Percentiles rank a stretch among this genome's conserved stretches.
These are phyloP conservation scores for Scelioninae gen. 1 DNA, from an alignment of 2,888 invertebrate genomes.

Conservation along the genomic window DNA sequence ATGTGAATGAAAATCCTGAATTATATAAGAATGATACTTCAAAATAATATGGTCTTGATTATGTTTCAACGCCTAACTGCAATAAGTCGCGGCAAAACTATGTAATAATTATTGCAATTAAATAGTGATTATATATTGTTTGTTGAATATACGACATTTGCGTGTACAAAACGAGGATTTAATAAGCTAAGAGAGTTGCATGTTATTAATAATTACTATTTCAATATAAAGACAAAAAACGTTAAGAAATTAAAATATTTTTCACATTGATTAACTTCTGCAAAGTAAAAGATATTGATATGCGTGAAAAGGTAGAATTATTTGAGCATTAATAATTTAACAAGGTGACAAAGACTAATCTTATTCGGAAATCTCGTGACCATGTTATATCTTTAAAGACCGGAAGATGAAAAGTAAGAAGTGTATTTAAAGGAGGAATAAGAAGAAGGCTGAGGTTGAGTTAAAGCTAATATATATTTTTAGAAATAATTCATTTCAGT, in stretches of 20 bases:
- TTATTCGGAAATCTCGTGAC: conserved; percentile 77
- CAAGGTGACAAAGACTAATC: conserved; percentile 74
- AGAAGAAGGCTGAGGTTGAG: conserved; percentile 59
- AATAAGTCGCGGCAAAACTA: conserved; percentile 39
- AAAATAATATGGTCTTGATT: conserved; percentile 45
- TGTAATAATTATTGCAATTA: conserved; percentile 60
- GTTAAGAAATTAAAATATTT: too few species aligned
- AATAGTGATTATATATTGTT: conserved; percentile 62
- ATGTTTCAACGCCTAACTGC: conserved; percentile 57
- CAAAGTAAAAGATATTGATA: too few species aligned
- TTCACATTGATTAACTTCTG: too few species aligned
- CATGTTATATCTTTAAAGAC: conserved; percentile 77
- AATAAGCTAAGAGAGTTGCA: conserved; percentile 37
- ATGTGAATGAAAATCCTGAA: conserved; percentile 21
- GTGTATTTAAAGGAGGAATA: conserved; percentile 41
- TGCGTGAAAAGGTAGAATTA: too few species aligned
- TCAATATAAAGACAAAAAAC: conserved; percentile 38
- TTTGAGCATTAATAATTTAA: too few species aligned
- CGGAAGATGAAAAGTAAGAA: conserved; percentile 74
- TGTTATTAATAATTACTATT: conserved; percentile 23
- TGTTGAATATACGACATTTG: conserved; percentile 47
- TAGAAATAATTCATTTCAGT: conserved; percentile 39
- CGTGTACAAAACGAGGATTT: conserved; percentile 44
- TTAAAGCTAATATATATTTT: conserved; percentile 43
- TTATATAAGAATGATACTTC: conserved; percentile 59